phyloP scores from a whole-genome alignment of 2,113 vertebrate genomes.

The Macroglossus sobrinus region DNA sequence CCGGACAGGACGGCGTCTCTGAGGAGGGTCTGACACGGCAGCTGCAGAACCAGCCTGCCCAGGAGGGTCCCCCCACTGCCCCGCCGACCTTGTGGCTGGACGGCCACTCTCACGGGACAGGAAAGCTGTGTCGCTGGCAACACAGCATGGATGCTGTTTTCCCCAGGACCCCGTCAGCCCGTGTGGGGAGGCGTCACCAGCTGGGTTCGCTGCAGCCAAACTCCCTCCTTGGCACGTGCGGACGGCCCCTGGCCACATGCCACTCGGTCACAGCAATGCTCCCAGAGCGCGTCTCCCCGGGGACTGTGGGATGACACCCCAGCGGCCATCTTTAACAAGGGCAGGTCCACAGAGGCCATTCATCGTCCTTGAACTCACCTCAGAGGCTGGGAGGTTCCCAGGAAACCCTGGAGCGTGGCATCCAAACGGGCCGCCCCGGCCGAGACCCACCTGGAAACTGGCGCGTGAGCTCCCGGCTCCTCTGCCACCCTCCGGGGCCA shows the following conservation, averaged over 20 bases:
- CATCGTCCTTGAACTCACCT: neutral
- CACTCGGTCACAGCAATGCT: too few relatives aligned
- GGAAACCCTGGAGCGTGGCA: neutral
- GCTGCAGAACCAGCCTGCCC: neutral
- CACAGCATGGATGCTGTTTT: accelerated
- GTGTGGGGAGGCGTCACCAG: neutral
- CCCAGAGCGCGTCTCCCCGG: neutral
- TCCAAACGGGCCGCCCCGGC: neutral
- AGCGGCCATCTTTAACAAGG: neutral
- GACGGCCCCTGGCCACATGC: neutral
- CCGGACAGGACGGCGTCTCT: accelerated
- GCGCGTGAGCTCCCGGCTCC: too few relatives aligned
- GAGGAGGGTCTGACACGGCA: neutral
- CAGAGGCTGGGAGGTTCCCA: neutral
- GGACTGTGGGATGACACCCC: neutral
- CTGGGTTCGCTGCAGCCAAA: accelerated
- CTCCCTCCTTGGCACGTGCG: too few relatives aligned
- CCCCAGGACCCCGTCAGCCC: too few relatives aligned
- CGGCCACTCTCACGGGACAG: neutral
- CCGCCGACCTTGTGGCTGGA: neutral
- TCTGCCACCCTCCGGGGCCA: too few relatives aligned
- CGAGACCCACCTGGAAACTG: neutral
- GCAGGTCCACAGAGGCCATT: neutral
- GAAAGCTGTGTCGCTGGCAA: accelerated
- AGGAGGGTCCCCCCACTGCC: neutral